Evolutionary conservation across 2,113 vertebrate genomes (phyloP), one percentile per base, ranked within the genome.

Genomic region (Phaethon lepturus): DNA sequence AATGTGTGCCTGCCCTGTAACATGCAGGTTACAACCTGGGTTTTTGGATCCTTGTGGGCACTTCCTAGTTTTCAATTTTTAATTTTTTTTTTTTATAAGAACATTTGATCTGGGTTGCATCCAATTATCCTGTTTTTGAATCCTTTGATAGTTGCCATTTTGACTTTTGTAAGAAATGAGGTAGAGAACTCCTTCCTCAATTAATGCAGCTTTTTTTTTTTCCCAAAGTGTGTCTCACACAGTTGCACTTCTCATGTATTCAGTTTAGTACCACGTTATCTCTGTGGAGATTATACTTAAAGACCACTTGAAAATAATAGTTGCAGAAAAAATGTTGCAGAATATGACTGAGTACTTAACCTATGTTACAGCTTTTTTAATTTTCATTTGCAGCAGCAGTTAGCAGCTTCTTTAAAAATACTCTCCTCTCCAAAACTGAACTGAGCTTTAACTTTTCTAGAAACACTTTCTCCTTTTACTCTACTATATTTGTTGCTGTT

Each of bases 281-380:
- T 94, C 83, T 81, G 45, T 66, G 80, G 71, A 87, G 55, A 28
- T 68, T 68, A 6, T 66, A 17, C 79, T 92, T 92, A 47, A 96
- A 81, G 88, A 71, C 78, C 83, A 62, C 64, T 95, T 93, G 79
- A 95, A 92, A 96, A 83, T 76, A 93, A 69, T 45, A 93, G n/a
- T 78, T 95, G 38, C 38, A 38, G 38, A 38, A 38, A 38, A 38
- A 38, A 38, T 38, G 23, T 66, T 88, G 60, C 31, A 72, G 79
- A 94, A 71, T 71, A 40, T 62, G 72, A 22, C n/a, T 2, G 4
- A 69, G 16, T 79, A n/a, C 42, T 94, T 95, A 83, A 83, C 64
- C 45, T 67, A 4, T 44, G 8, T 82, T 91, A 50, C 19, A 49
- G 22, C 35, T 93, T 71, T 83, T 79, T 13, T 1, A 26, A 49